A percentile compares a stretch with the other conserved stretches of the same genome.
These are phyloP conservation scores for Spilosoma lubricipeda DNA, from an alignment of 2,888 invertebrate genomes.

Conservation along the genomic window DNA sequence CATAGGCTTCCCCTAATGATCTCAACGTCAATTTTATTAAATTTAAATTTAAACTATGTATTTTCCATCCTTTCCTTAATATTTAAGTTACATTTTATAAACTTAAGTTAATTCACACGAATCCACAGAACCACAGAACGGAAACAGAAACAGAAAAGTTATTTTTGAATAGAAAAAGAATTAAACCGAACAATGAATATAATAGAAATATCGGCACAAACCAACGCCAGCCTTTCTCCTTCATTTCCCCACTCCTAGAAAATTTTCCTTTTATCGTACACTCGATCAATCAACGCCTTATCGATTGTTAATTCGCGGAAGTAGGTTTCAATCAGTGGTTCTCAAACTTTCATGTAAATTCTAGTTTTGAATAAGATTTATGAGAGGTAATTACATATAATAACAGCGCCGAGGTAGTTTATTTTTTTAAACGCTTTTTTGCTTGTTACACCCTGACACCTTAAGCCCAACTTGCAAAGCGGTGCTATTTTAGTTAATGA, in stretches of 20 bases:
- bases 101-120: too few species aligned
- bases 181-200: not conserved
- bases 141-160: too few species aligned
- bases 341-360: conserved; percentile 41
- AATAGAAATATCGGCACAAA: conserved; percentile 7
- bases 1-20: too few species aligned
- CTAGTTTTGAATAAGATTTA: too few species aligned
- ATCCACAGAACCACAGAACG: too few species aligned
- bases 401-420: too few species aligned
- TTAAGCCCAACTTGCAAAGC: not conserved
- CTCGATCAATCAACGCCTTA: conserved; percentile 46
- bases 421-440: not conserved
- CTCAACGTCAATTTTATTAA: too few species aligned
- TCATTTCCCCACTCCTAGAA: conserved; percentile 2
- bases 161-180: conserved; percentile 6
- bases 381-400: too few species aligned
- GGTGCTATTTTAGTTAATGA: not conserved
- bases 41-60: too few species aligned
- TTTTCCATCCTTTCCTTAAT: too few species aligned
- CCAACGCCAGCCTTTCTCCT: not conserved
- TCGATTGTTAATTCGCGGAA: conserved; percentile 39
- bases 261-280: conserved; percentile 33
- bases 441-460: not conserved
- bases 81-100: too few species aligned
- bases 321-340: conserved; percentile 34